phyloP scores from a whole-genome alignment of 1,140 invertebrate genomes.

The Camponotus vicinus region DNA sequence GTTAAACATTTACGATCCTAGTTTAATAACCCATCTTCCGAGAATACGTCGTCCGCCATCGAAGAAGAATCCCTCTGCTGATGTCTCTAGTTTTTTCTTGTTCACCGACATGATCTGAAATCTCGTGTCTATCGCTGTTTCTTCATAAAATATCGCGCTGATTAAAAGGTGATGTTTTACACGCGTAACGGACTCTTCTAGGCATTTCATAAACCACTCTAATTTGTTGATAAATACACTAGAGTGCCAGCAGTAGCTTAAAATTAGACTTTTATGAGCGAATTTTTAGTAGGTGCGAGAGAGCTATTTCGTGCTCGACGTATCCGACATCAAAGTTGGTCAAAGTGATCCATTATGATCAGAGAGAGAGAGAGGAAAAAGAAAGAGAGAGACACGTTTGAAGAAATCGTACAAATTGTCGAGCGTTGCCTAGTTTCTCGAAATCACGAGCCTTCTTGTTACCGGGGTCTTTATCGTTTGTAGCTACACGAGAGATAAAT shows the following conservation, averaged over 20 bases:
- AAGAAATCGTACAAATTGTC: constrained; percentile 43
- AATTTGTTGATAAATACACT: constrained; percentile 80
- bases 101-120: background rate
- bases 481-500: constrained; percentile 42
- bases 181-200: background rate
- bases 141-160: constrained; percentile 26
- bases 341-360: constrained; percentile 62
- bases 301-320: constrained; percentile 58
- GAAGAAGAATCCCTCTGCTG: background rate
- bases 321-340: constrained; percentile 77
- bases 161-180: constrained; percentile 44
- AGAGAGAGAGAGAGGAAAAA: background rate
- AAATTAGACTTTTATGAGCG: constrained; percentile 80
- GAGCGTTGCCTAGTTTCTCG: background rate
- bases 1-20: constrained; percentile 73
- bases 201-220: constrained; percentile 35
- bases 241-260: constrained; percentile 60
- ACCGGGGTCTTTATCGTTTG: constrained; percentile 30
- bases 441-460: constrained; percentile 32
- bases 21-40: constrained; percentile 67
- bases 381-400: constrained; percentile 8
- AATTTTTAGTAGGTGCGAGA: constrained; percentile 67
- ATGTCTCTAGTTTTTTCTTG: constrained; percentile 3
- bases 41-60: constrained; percentile 40
- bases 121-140: background rate